Base-by-base conservation (phyloP, 2,888 invertebrate genomes). In the Carcina quercana region DNA sequence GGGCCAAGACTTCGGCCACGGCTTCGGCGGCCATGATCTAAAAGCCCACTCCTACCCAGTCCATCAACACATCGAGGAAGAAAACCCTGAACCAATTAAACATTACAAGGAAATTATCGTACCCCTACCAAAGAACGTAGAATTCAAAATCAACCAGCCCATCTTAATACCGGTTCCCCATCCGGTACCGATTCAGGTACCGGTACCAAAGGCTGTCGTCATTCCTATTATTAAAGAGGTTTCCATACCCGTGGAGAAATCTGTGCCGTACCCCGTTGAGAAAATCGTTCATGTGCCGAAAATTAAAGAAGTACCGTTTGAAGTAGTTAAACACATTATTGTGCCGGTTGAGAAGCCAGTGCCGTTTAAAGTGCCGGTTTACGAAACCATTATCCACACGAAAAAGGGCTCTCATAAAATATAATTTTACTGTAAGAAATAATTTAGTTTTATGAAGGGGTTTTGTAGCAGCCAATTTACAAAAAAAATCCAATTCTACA, bases 331-430 rank as follows among this genome's bases (percentile, higher is more conserved):
- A 43, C 90, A 90, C 50, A 67, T 90, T 7, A 86, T 88, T 3
- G 88, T 90, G n/a, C 87, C 87, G 0, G 88, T 91, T 0, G 87
- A 88, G 28, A 89, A 89, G 43, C 91, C 91, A 0, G 80, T 89
- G 22, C 90, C 91, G 0, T 88, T 90, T 39, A 90, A 89, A 55
- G 89, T 91, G 15, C 91, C 91, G 0, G 88, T 90, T 2, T 88
- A 90, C 58, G 91, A 91, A 67, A 88, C 90, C 22, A 87, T 91
- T 35, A 89, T 91, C 48, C 91, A 91, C 50, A 88, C 89, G 31
- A 87, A 89, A 43, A 90, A 90, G 58, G 84, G 84, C 22, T 73
- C 78, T 0, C 78, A 83, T 38, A 71, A 83, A 51, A 56, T 71
- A 32, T 70, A 66, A 65, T 22, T 26, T 24, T 19, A n/a, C n/a